phyloP scores from a whole-genome alignment of 2,888 invertebrate genomes.

The Hydropsyche betteni region DNA sequence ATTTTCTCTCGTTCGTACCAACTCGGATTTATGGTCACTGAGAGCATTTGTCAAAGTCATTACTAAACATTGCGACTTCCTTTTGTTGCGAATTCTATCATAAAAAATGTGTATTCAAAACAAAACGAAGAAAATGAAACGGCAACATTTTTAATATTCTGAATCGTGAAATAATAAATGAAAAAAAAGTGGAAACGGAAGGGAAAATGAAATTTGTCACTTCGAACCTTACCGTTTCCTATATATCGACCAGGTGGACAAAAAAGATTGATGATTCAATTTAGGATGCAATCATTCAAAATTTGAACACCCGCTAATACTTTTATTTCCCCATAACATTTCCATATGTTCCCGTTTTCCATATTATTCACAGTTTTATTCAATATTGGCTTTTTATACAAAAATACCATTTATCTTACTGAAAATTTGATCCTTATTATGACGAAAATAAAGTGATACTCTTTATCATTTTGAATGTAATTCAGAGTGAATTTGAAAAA shows the following conservation, averaged over 20 bases:
- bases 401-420: no score
- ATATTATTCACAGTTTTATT: no score
- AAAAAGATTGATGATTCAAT: conserved; percentile 28
- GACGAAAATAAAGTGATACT: no score
- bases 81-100: neutral
- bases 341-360: no score
- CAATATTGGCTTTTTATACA: no score
- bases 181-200: neutral
- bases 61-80: neutral
- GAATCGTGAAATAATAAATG: conserved; percentile 2
- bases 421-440: no score
- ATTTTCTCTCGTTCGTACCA: neutral
- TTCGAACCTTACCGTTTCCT: neutral
- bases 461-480: no score
- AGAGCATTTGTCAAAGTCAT: conserved; percentile 9
- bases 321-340: no score
- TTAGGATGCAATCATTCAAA: conserved; percentile 28
- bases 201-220: conserved; percentile 1
- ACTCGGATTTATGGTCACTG: conserved; percentile 6
- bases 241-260: neutral
- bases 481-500: no score
- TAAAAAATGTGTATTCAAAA: no score
- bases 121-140: neutral
- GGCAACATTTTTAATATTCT: neutral
- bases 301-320: neutral